A percentile compares a stretch with the other conserved stretches of the same genome.
Evolutionary conservation across 2,888 invertebrate genomes (phyloP).

Genomic region (Dolomedes plantarius): DNA sequence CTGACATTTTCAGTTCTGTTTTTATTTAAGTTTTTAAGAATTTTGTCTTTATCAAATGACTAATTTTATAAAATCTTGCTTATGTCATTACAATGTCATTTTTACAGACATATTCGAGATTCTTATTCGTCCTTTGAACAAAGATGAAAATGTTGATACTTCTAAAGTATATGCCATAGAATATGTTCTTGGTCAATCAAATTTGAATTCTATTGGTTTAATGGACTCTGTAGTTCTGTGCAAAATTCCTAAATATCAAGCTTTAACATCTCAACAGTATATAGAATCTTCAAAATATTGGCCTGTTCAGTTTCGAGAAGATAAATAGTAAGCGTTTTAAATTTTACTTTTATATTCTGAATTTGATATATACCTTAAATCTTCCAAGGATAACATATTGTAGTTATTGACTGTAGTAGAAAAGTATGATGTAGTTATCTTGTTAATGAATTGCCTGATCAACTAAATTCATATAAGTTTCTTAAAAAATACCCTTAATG

Average conservation of each 20-base stretch:
- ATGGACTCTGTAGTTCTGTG: constrained; percentile 5
- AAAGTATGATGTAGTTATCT: too few species aligned
- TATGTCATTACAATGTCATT: neutral
- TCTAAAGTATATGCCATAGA: constrained; percentile 11
- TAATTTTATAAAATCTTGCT: neutral
- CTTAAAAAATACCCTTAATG: too few species aligned
- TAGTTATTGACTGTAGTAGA: too few species aligned
- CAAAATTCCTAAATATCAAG: constrained; percentile 77
- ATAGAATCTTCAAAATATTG: constrained; percentile 81
- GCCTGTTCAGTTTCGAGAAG: constrained; percentile 91
- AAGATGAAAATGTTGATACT: constrained; percentile 16
- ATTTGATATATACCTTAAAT: too few species aligned
- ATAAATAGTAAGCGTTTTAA: constrained; percentile 78
- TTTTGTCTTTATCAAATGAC: too few species aligned
- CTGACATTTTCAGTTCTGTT: neutral
- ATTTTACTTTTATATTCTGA: too few species aligned
- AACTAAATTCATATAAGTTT: too few species aligned
- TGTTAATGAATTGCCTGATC: too few species aligned
- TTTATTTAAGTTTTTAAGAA: neutral
- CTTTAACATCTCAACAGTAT: constrained; percentile 84
- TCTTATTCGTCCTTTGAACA: constrained; percentile 30
- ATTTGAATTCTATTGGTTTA: constrained; percentile 38
- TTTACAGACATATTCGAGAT: constrained; percentile 58
- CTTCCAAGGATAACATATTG: too few species aligned
- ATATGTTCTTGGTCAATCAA: neutral